phyloP scores from a whole-genome alignment of 2,888 invertebrate species.

The Epiblema foenella region DNA sequence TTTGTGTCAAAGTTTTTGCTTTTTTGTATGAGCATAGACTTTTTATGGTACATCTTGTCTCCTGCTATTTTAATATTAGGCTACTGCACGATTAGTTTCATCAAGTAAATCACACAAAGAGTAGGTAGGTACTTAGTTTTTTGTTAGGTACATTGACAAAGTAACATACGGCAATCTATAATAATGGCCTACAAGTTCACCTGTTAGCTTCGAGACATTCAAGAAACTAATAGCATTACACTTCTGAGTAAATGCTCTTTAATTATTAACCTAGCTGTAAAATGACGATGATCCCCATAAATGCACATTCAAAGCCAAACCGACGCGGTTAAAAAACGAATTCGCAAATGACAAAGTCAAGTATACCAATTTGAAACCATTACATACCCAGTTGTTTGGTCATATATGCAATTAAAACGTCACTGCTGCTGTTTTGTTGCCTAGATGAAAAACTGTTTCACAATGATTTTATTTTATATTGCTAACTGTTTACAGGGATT shows the following conservation, averaged over 20 bases:
- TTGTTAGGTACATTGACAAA: neutral
- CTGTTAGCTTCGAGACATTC: neutral
- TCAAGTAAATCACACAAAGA: neutral
- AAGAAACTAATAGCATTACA: neutral
- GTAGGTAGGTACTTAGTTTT: too few species aligned
- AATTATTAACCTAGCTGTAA: slow-evolving; percentile 2
- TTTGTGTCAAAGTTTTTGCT: too few species aligned
- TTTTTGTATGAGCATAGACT: neutral
- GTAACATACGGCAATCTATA: neutral
- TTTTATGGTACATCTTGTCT: too few species aligned
- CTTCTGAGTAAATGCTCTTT: neutral
- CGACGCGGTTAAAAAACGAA: neutral
- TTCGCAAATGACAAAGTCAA: slow-evolving; percentile 11
- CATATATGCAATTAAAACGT: neutral
- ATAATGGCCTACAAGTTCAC: neutral
- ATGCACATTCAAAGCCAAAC: slow-evolving; percentile 5
- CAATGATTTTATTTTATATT: neutral
- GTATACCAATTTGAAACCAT: slow-evolving; percentile 8
- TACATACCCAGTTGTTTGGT: neutral
- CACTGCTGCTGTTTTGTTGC: neutral
- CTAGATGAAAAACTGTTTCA: neutral
- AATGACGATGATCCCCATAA: slow-evolving; percentile 9
- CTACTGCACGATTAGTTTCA: neutral
- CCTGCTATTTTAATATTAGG: neutral
- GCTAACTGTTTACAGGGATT: too few species aligned